Evolutionary conservation across 2,113 vertebrate species (phyloP).

Genomic region (Litocranius walleri): DNA sequence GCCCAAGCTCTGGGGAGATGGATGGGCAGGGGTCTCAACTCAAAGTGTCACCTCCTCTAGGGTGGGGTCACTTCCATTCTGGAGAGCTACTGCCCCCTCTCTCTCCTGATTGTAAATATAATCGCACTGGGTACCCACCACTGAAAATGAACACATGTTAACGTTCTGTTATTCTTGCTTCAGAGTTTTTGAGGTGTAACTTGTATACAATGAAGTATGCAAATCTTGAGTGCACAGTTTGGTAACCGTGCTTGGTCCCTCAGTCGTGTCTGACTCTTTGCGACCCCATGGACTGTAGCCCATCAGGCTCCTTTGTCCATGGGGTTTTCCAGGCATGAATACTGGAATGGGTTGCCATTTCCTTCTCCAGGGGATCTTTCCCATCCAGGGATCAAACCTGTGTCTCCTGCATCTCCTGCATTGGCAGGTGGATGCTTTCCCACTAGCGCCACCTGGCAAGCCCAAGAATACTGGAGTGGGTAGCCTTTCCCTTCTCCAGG

Average conservation of each 20-base stretch:
- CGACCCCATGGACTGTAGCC: not conserved
- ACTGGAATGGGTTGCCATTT: too few relatives aligned
- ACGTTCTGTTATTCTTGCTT: not conserved
- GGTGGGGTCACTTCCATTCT: not conserved
- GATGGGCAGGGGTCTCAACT: not conserved
- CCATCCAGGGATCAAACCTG: too few relatives aligned
- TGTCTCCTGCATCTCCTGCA: too few relatives aligned
- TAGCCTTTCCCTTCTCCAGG: not conserved
- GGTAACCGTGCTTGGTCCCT: not conserved
- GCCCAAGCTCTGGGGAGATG: not conserved
- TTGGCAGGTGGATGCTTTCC: too few relatives aligned
- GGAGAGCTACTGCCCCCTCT: not conserved
- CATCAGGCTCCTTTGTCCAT: not conserved
- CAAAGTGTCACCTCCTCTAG: not conserved
- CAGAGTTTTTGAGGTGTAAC: not conserved
- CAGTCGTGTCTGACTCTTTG: not conserved
- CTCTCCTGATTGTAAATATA: not conserved
- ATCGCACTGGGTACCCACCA: not conserved
- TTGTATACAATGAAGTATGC: not conserved
- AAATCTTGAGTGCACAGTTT: not conserved
- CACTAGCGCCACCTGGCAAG: too few relatives aligned
- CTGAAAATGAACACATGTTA: not conserved
- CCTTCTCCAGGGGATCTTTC: too few relatives aligned
- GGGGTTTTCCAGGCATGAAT: not conserved
- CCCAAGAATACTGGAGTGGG: too few relatives aligned